phyloP scores from a whole-genome alignment of 2,888 invertebrate genomes.

The Acanthosepion pharaonis region DNA sequence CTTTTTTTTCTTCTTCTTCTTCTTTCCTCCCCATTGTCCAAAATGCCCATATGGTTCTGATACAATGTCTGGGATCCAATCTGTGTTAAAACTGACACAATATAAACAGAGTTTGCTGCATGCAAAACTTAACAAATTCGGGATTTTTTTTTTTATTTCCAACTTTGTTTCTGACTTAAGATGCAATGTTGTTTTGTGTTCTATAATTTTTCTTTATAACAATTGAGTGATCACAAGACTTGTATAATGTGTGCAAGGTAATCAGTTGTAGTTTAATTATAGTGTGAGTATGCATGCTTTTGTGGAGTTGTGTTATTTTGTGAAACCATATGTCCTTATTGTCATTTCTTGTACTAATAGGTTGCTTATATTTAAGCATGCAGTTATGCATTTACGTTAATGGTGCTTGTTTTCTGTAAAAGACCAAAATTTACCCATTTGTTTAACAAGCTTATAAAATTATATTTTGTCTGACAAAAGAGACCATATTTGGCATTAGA shows the following conservation, averaged over 20 bases:
- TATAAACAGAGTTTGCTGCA: neutral
- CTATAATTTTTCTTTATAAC: neutral
- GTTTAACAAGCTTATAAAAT: neutral
- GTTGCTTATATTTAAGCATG: conserved; percentile 9
- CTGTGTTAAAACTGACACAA: neutral
- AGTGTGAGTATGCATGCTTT: neutral
- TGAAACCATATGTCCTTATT: conserved; percentile 8
- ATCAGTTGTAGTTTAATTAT: neutral
- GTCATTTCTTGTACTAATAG: conserved; percentile 8
- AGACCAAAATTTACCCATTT: neutral
- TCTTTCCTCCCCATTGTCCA: neutral
- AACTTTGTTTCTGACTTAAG: neutral
- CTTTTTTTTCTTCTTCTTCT: neutral
- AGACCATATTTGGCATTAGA: neutral
- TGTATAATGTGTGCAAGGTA: conserved; percentile 6
- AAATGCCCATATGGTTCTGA: neutral
- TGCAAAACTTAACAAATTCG: neutral
- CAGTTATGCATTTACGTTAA: neutral
- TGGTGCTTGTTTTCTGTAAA: neutral
- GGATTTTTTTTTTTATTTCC: neutral
- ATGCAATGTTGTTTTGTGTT: neutral
- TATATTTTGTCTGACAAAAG: conserved; percentile 6
- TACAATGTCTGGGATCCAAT: neutral
- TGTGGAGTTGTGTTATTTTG: conserved; percentile 20
- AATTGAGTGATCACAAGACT: neutral